Conservation (phyloP, 2,113 vertebrate genomes). For the Neoarius graeffei region DNA sequence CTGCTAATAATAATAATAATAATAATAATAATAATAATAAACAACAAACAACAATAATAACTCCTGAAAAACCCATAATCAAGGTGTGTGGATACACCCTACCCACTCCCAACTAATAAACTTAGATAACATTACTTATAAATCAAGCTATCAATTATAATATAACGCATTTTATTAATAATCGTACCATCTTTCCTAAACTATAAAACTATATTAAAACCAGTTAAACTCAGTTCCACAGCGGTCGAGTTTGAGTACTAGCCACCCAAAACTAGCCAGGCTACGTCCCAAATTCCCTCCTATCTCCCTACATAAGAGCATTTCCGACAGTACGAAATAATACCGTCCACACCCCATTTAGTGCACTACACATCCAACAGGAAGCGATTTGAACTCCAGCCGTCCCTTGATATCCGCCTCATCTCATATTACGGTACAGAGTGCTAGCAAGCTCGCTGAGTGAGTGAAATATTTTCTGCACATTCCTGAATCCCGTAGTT, state of each 20-base stretch:
- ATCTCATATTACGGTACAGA: not conserved
- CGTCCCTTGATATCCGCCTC: not conserved
- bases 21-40: too few relatives aligned
- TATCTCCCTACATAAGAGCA: not conserved
- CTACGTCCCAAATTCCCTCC: not conserved
- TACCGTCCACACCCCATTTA: not conserved
- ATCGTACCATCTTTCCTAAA: not conserved
- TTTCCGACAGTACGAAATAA: not conserved
- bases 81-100: not conserved
- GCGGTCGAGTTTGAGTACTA: slow-evolving; percentile 15
- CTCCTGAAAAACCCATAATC: too few relatives aligned
- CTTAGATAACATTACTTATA: not conserved
- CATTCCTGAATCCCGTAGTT: not conserved
- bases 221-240: slow-evolving; percentile 33
- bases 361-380: slow-evolving; percentile 2
- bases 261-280: slow-evolving; percentile 26
- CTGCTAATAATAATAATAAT: too few relatives aligned
- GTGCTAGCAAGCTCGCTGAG: slow-evolving; percentile 2
- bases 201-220: not conserved
- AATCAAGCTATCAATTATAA: not conserved
- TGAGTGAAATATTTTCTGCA: not conserved
- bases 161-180: not conserved
- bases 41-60: too few relatives aligned
- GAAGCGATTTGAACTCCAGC: not conserved
- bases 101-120: not conserved